Conservation (phyloP, 2,113 vertebrate genomes). For the Sminthopsis crassicaudata region DNA sequence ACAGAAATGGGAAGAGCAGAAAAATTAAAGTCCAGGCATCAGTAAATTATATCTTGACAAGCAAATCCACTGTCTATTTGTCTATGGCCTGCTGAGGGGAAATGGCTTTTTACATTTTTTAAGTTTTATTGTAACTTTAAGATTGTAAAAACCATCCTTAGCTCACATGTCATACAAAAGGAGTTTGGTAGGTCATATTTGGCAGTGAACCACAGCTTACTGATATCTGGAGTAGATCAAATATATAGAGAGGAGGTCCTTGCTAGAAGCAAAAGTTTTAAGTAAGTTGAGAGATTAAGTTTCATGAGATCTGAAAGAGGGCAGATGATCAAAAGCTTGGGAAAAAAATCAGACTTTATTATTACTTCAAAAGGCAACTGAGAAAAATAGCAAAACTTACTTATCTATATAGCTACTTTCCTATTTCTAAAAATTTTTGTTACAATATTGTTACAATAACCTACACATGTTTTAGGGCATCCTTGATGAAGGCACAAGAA, state of each 20-base stretch:
- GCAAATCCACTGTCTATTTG: neutral
- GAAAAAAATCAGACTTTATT: neutral
- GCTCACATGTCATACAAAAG: neutral
- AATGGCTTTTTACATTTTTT: neutral
- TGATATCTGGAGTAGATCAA: neutral
- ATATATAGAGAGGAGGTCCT: neutral
- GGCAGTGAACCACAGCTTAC: neutral
- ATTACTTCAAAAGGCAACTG: neutral
- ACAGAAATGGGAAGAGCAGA: neutral
- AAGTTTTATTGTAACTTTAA: neutral
- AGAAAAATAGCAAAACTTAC: neutral
- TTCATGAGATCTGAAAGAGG: neutral
- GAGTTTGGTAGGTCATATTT: neutral
- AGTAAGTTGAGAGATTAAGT: neutral
- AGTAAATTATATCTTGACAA: neutral
- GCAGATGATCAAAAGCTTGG: neutral
- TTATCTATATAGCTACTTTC: neutral
- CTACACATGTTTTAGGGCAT: neutral
- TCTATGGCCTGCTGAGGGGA: neutral
- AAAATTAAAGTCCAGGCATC: neutral
- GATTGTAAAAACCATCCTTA: neutral
- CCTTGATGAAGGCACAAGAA: neutral
- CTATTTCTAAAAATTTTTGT: neutral
- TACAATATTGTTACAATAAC: neutral
- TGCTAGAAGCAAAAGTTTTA: neutral